Percentiles rank a stretch among this genome's conserved stretches.
phyloP scores from a whole-genome alignment of 2,797 vertebrate species.

The Silurus aristotelis region DNA sequence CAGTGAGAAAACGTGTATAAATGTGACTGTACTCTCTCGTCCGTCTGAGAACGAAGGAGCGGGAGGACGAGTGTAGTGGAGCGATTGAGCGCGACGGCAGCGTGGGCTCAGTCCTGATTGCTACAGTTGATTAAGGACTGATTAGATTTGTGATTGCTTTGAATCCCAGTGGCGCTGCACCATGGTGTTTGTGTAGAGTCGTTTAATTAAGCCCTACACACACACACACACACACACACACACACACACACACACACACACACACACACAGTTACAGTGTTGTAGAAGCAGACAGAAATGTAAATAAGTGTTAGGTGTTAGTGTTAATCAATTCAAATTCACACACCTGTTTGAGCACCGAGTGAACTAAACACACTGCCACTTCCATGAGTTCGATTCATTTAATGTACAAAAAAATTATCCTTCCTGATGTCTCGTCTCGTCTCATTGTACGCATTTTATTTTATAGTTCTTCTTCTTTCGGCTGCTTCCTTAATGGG shows the following conservation, averaged over 20 bases:
- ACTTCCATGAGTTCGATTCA: too few species aligned
- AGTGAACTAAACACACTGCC: background rate
- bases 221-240: slow-evolving; percentile 42
- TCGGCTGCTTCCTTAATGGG: too few species aligned
- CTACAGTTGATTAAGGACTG: slow-evolving; percentile 70
- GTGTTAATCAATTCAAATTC: too few species aligned
- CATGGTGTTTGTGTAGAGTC: slow-evolving; percentile 26
- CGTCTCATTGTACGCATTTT: too few species aligned
- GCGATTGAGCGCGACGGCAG: slow-evolving; percentile 7
- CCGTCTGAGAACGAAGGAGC: background rate
- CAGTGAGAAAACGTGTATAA: slow-evolving; percentile 20
- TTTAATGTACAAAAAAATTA: too few species aligned
- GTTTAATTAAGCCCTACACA: slow-evolving; percentile 54
- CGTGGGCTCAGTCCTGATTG: slow-evolving; percentile 56
- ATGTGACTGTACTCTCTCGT: background rate
- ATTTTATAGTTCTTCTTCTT: too few species aligned
- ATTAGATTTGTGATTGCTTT: slow-evolving; percentile 66
- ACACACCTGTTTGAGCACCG: background rate
- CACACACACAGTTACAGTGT: background rate
- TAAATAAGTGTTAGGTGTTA: background rate
- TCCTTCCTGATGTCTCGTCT: too few species aligned
- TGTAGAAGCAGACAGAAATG: background rate
- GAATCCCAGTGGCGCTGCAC: slow-evolving; percentile 24
- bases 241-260: slow-evolving; percentile 20
- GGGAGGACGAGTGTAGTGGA: slow-evolving; percentile 22